Evolutionary conservation across 2,797 vertebrate species (phyloP).

Genomic region (Pseudochirops cupreus): DNA sequence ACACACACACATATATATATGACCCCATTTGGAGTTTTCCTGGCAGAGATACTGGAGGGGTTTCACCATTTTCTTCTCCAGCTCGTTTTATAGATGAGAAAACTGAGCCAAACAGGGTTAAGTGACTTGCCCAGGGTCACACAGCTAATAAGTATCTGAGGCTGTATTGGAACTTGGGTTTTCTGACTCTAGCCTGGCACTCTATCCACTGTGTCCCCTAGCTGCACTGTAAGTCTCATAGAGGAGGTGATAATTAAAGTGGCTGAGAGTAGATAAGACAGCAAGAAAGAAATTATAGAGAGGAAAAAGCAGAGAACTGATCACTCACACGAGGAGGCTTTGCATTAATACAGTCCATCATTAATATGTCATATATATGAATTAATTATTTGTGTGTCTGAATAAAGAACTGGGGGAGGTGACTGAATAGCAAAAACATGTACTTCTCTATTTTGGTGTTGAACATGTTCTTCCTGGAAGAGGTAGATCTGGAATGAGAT

Average conservation of each 20-base stretch:
- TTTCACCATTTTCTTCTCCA: not conserved
- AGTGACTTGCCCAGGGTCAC: not conserved
- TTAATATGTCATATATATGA: not conserved
- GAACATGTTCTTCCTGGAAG: not conserved
- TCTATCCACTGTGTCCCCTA: not conserved
- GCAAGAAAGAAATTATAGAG: not conserved
- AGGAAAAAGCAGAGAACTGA: not conserved
- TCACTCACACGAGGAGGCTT: not conserved
- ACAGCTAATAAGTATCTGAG: not conserved
- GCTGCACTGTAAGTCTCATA: not conserved
- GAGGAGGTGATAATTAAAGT: not conserved
- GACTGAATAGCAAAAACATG: not conserved
- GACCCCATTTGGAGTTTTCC: not conserved
- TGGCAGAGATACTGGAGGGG: not conserved
- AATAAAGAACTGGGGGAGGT: not conserved
- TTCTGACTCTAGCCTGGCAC: not conserved
- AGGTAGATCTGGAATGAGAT: constrained; percentile 40
- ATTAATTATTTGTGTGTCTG: not conserved
- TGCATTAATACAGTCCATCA: not conserved
- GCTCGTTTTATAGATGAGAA: not conserved
- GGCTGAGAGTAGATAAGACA: not conserved
- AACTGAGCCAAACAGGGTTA: not conserved
- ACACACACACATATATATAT: not conserved
- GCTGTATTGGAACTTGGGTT: not conserved
- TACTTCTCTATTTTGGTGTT: not conserved